Evolutionary conservation across 2,888 invertebrate genomes (phyloP), one percentile per base, ranked within the genome.

Genomic region (Clanis bilineata): DNA sequence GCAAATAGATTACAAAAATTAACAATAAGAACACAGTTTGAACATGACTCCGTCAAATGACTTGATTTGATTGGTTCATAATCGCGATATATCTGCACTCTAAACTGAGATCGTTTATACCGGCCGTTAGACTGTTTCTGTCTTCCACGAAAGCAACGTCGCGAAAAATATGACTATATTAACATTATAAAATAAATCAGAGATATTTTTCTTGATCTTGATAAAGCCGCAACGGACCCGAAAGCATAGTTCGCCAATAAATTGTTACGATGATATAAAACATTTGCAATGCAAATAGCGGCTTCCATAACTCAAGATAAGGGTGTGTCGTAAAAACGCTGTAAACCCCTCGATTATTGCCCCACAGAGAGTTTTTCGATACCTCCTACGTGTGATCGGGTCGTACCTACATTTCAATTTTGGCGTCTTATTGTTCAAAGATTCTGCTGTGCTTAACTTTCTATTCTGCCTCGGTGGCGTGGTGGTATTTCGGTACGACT

Each of bases 251-350:
- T 22, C n/a, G 25, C 25, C 60, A 62, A 66, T 64, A 67, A 66
- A 67, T 66, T 66, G 66, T 69, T 69, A 67, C 67, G 65, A 62
- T 59, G 66, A 61, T 60, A 68, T 67, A 68, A 70, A 69, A 71
- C 66, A 71, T 71, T 70, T 68, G 69, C 69, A 71, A 64, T 71
- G 69, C 68, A 68, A 71, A 71, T 68, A 64, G 63, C 59, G 60
- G 64, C 69, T 68, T 69, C 68, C 65, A 68, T 71, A 71, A 67
- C 65, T 70, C 70, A 70, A 65, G 70, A 71, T 70, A 71, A 68
- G 67, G 59, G 64, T 61, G 60, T 64, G 67, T 70, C 69, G 70
- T 68, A 71, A 70, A 71, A 66, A 63, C 61, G 63, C 57, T 68
- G 66, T 64, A 68, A 65, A 66, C 59, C 59, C 54, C 54, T 63